Evolutionary conservation across 2,888 invertebrate genomes (phyloP), one percentile per base, ranked within the genome.

Genomic region (Oscheius sp.): DNA sequence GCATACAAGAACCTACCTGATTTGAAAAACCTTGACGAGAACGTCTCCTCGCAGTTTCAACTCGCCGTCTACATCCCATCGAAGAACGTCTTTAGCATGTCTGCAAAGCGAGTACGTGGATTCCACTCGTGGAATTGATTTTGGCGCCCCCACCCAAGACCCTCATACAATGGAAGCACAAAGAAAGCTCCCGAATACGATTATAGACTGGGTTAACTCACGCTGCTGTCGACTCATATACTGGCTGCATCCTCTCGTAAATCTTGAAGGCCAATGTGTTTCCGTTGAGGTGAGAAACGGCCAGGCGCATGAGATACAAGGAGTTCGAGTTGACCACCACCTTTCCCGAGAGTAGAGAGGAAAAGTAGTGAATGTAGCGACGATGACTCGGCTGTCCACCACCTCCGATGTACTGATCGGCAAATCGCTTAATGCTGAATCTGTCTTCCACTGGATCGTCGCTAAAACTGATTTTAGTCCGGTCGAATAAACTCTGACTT

Each of bases 341-440:
- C 88, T 94, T 93, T 59, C 95, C 95, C 5, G 95, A 94, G 73
- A 96, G 92, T 63, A 96, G 91, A 1, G 95, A 95, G 70, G 95
- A 93, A 90, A 96, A 96, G 89, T 96, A 96, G 89, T 94, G 94
- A 83, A 96, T 93, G 91, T 96, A 96, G 90, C 82, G 74, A 37
- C 78, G 77, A 66, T 79, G 76, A 62, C 80, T 82, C 11, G 82
- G 82, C 33, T 80, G 70, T 13, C 82, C 77, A 35, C 74, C 74
- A 1, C 80, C 78, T 77, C 93, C 93, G 78, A 94, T 92, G 90
- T 93, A 93, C 89, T 94, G 93, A 86, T 96, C 95, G 85, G 95
- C 93, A 90, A 94, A 96, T 86, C 94, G 92, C 87, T 94, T 92
- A 95, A 96, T 96, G 63, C 95, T 95, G 91, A 94, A 95, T 89